Evolutionary conservation across 2,113 vertebrate species (phyloP).

Genomic region (Oxygymnocypris stewartii): DNA sequence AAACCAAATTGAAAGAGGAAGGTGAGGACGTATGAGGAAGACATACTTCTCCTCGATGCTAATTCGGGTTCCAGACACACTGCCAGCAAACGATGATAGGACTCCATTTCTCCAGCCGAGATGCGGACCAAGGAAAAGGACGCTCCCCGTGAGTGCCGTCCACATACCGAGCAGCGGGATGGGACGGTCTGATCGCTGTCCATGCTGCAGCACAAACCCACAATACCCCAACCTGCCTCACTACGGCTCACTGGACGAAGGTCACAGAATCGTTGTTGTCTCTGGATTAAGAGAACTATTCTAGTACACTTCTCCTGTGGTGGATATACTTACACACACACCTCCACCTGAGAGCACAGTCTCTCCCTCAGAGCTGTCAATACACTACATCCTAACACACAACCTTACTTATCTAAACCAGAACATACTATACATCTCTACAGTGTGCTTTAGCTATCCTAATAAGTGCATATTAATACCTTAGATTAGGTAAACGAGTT

Average conservation of each 20-base stretch:
- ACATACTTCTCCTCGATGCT: constrained; percentile 78
- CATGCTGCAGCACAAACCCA: constrained; percentile 52
- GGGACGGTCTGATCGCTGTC: constrained; percentile 60
- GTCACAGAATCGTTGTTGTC: constrained; percentile 42
- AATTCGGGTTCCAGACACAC: constrained; percentile 75
- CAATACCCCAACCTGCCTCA: constrained; percentile 5
- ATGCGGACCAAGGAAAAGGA: constrained; percentile 80
- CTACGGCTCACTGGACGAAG: constrained; percentile 33
- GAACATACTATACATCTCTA: neutral
- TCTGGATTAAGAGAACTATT: constrained; percentile 43
- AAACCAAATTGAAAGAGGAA: neutral
- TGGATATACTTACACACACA: constrained; percentile 42
- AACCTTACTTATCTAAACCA: neutral
- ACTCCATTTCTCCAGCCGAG: constrained; percentile 86
- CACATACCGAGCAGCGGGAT: constrained; percentile 70
- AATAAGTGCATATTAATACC: neutral
- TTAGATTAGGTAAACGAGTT: neutral
- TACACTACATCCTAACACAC: neutral
- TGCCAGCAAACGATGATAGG: constrained; percentile 81
- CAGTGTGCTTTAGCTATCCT: neutral
- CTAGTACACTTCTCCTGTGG: constrained; percentile 25
- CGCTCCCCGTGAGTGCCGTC: constrained; percentile 62
- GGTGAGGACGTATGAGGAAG: constrained; percentile 21
- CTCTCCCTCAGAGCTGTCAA: constrained; percentile 12
- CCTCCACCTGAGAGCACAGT: constrained; percentile 37